Conservation (phyloP, 2,113 vertebrate species). For the Physeter macrocephalus region DNA sequence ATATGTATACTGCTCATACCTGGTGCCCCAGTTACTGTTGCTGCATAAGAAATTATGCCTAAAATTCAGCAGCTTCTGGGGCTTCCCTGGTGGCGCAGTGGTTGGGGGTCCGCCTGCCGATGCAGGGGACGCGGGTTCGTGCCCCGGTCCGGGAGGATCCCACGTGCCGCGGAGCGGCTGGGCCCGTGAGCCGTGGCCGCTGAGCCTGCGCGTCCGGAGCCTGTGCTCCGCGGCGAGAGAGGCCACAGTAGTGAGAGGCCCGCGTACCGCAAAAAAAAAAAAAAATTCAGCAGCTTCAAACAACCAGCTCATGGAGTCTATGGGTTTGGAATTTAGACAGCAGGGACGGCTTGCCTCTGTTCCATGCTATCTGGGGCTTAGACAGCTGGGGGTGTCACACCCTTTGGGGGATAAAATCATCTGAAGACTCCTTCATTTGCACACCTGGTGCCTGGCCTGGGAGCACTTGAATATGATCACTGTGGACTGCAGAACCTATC, state of each 20-base stretch:
- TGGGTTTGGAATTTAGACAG: background rate
- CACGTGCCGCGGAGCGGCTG: too few relatives aligned
- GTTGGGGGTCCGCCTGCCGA: too few relatives aligned
- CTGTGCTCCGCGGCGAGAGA: too few relatives aligned
- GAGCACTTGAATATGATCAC: background rate
- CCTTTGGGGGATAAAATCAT: background rate
- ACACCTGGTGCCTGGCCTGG: background rate
- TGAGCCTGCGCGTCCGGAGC: too few relatives aligned
- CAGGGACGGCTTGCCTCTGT: background rate
- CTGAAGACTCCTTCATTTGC: background rate
- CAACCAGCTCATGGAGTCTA: background rate
- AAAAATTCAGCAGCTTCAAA: background rate
- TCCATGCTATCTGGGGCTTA: background rate
- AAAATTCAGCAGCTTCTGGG: background rate
- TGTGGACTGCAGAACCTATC: background rate
- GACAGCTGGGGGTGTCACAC: background rate
- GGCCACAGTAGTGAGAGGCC: too few relatives aligned
- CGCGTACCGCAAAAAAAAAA: too few relatives aligned
- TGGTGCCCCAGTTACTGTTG: background rate
- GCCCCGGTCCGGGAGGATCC: too few relatives aligned
- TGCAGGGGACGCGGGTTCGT: too few relatives aligned
- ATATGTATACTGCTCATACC: background rate
- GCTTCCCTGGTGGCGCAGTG: too few relatives aligned
- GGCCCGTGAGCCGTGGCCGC: too few relatives aligned
- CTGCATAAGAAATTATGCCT: background rate